Base-by-base conservation (phyloP, 2,888 invertebrate species). In the Gisinianus flammeolus region DNA sequence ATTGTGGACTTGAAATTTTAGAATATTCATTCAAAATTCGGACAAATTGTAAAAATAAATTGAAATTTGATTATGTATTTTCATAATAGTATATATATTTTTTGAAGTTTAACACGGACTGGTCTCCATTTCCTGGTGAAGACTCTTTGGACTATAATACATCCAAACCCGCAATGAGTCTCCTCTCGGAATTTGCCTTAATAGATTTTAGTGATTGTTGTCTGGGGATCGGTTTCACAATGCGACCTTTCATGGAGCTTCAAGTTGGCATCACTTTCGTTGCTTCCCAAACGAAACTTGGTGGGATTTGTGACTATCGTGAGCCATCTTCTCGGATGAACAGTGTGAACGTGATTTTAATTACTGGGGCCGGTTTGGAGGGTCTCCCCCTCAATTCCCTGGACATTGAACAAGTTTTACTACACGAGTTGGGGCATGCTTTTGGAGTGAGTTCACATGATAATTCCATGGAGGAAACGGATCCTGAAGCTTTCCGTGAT, bases 291-390 rank as follows among this genome's bases (percentile, higher is more conserved):
- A 56, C 44, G 16, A 30, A 76, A 1, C 30, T 77, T 2, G 80
- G 80, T 16, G 80, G 80, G 1, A 79, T 80, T 1, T 80, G 80
- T 24, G 80, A 80, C 52, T 79, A 79, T 22, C 58, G 80, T 8
- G 56, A 74, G 28, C 78, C 78, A 0, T 19, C 35, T 28, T 71
- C 76, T 26, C 73, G 67, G 1, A 76, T 80, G 68, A 22, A 30
- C 2, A 80, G 71, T 30, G 70, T 66, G 58, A 80, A 80, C 66
- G 77, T 74, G 1, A 54, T 80, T 16, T 68, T 80, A 1, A 35
- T 80, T 0, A 70, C 80, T 5, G 78, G 78, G 0, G 22, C 67
- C 19, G 80, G 78, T 10, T 8, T 56, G 0, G 56, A 79, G 24
- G 30, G 58, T 19, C 24, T 68, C 6, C 76, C 76, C 16, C 54